These are phyloP conservation scores for Chelon labrosus DNA, from an alignment of 2,797 vertebrate genomes.

Conservation along the genomic window DNA sequence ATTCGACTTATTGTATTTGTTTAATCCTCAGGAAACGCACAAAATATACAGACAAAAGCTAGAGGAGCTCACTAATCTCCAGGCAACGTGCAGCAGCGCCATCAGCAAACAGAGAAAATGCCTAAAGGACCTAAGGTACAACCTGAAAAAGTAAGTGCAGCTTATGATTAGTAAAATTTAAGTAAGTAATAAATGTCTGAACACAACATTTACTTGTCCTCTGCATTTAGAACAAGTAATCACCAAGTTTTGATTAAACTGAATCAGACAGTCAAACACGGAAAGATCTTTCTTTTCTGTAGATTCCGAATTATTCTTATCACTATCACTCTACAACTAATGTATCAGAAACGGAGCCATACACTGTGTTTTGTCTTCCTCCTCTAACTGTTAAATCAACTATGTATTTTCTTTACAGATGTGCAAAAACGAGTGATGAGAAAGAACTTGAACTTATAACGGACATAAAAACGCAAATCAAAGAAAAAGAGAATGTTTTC, in stretches of 20 bases:
- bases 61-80: constrained; percentile 93
- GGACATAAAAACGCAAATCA: constrained; percentile 91
- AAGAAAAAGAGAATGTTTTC: constrained; percentile 94
- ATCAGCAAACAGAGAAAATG: constrained; percentile 93
- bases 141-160: constrained; percentile 85
- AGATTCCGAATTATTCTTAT: not conserved
- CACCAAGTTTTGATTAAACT: not conserved
- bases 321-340: not conserved
- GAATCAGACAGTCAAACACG: too few species aligned
- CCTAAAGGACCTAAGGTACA: constrained; percentile 86
- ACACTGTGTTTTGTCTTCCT: not conserved
- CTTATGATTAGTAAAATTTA: not conserved
- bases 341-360: not conserved
- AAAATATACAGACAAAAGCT: constrained; percentile 96
- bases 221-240: not conserved
- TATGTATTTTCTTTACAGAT: constrained; percentile 78
- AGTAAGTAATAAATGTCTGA: not conserved
- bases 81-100: constrained; percentile 88
- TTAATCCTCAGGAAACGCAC: constrained; percentile 90
- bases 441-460: constrained; percentile 86
- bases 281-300: not conserved
- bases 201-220: too few species aligned
- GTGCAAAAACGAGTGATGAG: constrained; percentile 76
- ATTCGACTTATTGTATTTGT: constrained; percentile 12
- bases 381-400: not conserved